phyloP scores from a whole-genome alignment of 1,140 invertebrate species.

The Globodera ellingtonae region DNA sequence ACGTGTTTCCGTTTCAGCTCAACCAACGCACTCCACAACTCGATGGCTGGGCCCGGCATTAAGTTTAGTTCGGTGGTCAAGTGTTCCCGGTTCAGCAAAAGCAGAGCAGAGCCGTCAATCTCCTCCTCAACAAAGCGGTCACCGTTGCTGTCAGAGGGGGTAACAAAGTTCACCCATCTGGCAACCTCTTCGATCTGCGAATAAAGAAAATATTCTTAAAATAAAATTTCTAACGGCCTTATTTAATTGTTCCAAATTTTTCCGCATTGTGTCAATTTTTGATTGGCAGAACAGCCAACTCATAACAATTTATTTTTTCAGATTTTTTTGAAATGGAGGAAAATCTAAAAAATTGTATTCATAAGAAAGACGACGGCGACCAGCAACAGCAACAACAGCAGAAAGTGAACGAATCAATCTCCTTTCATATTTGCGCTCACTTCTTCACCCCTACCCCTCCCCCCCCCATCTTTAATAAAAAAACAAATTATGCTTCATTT shows the following conservation, averaged over 20 bases:
- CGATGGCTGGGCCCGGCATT: conserved; percentile 35
- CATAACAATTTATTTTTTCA: no score
- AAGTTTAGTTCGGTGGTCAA: conserved; percentile 24
- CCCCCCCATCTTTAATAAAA: background rate
- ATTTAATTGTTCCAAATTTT: background rate
- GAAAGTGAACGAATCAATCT: background rate
- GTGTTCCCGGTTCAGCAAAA: conserved; percentile 26
- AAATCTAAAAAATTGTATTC: background rate
- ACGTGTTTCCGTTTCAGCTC: background rate
- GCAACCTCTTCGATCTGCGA: conserved; percentile 27
- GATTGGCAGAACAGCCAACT: no score
- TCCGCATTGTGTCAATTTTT: no score
- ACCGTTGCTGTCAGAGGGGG: conserved; percentile 23
- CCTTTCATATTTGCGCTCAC: no score
- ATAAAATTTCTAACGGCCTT: background rate
- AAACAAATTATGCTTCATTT: background rate
- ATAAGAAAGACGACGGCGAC: background rate
- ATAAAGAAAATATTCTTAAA: background rate
- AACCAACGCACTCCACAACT: conserved; percentile 23
- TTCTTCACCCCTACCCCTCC: no score
- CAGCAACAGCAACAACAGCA: conserved; percentile 7
- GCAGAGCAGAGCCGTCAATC: conserved; percentile 29
- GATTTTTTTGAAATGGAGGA: background rate
- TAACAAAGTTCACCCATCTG: conserved; percentile 32
- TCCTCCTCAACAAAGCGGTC: conserved; percentile 36